phyloP scores from a whole-genome alignment of 2,888 invertebrate genomes.

The Diplazon laetatorius region DNA sequence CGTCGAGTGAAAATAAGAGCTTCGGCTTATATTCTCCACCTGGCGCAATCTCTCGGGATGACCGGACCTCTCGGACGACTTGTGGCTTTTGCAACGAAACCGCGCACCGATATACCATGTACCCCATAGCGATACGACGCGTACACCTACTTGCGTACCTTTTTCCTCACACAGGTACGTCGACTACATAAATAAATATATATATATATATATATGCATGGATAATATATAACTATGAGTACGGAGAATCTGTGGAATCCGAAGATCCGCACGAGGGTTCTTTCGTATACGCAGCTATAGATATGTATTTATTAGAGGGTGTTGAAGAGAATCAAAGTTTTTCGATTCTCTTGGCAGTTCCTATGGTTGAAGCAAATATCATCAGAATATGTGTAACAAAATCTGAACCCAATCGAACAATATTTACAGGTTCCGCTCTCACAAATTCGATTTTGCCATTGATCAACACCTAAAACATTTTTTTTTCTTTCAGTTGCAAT shows the following conservation, averaged over 20 bases:
- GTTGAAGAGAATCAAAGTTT: too few relatives aligned
- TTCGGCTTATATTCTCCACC: slow-evolving; percentile 51
- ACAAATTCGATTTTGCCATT: too few relatives aligned
- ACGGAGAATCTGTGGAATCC: slow-evolving; percentile 42
- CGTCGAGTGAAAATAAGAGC: slow-evolving; percentile 41
- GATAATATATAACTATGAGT: slow-evolving; percentile 14
- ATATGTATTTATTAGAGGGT: slow-evolving; percentile 34
- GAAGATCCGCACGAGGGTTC: slow-evolving; percentile 34
- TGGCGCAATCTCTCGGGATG: slow-evolving; percentile 44
- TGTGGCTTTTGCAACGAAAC: slow-evolving; percentile 29
- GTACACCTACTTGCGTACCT: not conserved
- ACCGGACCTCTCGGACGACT: slow-evolving; percentile 18
- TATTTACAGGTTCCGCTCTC: too few relatives aligned
- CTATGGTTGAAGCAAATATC: too few relatives aligned
- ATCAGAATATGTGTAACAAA: too few relatives aligned
- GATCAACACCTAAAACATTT: too few relatives aligned
- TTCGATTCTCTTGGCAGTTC: too few relatives aligned
- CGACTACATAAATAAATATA: not conserved
- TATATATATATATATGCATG: not conserved
- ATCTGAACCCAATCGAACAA: too few relatives aligned
- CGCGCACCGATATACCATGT: slow-evolving; percentile 4
- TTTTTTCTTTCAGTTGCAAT: too few relatives aligned
- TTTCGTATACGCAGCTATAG: slow-evolving; percentile 4
- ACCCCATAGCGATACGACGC: slow-evolving; percentile 9
- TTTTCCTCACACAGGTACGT: slow-evolving; percentile 1